A percentile compares a stretch with the other conserved stretches of the same genome.
Conservation (phyloP, 2,113 vertebrate genomes). For the Trinectes maculatus region DNA sequence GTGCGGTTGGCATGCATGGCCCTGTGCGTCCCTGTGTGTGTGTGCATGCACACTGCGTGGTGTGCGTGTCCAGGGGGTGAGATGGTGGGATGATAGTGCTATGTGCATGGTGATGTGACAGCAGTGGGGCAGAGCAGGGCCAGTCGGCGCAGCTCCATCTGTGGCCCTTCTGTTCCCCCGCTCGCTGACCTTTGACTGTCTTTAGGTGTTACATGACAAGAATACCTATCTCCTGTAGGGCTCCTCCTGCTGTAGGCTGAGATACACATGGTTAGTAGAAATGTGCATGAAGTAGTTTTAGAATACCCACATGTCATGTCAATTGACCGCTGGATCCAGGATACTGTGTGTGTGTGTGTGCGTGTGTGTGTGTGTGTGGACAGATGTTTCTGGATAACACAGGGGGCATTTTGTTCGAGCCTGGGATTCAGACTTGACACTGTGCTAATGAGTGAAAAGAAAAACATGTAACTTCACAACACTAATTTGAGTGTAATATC, state of each 20-base stretch:
- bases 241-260: conserved; percentile 21
- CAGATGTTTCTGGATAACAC: conserved; percentile 16
- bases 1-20: conserved; percentile 3
- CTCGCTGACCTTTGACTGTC: conserved; percentile 77
- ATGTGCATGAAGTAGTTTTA: conserved; percentile 25
- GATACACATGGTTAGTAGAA: conserved; percentile 20
- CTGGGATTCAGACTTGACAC: conserved; percentile 57
- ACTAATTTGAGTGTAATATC: conserved; percentile 70
- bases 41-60: conserved; percentile 4
- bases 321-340: conserved; percentile 20
- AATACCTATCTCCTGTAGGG: conserved; percentile 59
- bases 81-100: conserved; percentile 32
- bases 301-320: conserved; percentile 33
- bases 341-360: conserved; percentile 2
- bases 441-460: conserved; percentile 52
- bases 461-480: conserved; percentile 54
- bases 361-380: conserved; percentile 9
- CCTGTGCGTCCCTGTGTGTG: conserved; percentile 24
- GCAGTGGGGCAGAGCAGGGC: conserved; percentile 51
- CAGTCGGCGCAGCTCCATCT: conserved; percentile 72
- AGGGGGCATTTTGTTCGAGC: conserved; percentile 17
- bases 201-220: conserved; percentile 77
- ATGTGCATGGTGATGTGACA: conserved; percentile 64
- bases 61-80: conserved; percentile 35
- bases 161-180: conserved; percentile 75